Conservation (phyloP, 2,888 invertebrate genomes). For the Trileptium ribeirensis region DNA sequence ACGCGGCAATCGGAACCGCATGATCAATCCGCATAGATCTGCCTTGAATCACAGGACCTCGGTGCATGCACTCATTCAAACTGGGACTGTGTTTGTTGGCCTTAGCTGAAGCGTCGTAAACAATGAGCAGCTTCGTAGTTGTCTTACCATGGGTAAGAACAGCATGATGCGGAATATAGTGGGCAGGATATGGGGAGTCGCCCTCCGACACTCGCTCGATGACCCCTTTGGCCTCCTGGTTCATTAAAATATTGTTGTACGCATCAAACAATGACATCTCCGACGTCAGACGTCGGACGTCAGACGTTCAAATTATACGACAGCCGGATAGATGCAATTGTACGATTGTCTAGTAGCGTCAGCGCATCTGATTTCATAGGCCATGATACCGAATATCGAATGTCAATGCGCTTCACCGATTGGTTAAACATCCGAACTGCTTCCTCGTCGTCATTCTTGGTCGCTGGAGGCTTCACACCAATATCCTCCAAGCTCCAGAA, state of each 20-base stretch:
- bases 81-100: neutral
- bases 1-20: slow-evolving; percentile 17
- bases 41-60: slow-evolving; percentile 29
- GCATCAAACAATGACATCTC: slow-evolving; percentile 9
- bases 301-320: neutral
- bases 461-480: neutral
- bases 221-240: slow-evolving; percentile 20
- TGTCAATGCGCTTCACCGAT: neutral
- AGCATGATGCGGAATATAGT: slow-evolving; percentile 34
- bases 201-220: slow-evolving; percentile 20
- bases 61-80: slow-evolving; percentile 31
- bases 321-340: neutral
- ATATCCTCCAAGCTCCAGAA: neutral
- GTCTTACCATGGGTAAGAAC: slow-evolving; percentile 28
- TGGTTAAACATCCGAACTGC: neutral
- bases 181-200: neutral
- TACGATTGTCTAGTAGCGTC: neutral
- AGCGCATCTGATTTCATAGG: neutral
- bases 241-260: slow-evolving; percentile 20
- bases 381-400: neutral
- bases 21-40: slow-evolving; percentile 24
- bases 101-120: slow-evolving; percentile 31
- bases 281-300: neutral
- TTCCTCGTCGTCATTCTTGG: neutral
- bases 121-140: slow-evolving; percentile 36